Evolutionary conservation across 35 echinoderm and acorn worm genomes (phyloP), one percentile per base, ranked within the genome.

Genomic region (Ophioderma brevispina): DNA sequence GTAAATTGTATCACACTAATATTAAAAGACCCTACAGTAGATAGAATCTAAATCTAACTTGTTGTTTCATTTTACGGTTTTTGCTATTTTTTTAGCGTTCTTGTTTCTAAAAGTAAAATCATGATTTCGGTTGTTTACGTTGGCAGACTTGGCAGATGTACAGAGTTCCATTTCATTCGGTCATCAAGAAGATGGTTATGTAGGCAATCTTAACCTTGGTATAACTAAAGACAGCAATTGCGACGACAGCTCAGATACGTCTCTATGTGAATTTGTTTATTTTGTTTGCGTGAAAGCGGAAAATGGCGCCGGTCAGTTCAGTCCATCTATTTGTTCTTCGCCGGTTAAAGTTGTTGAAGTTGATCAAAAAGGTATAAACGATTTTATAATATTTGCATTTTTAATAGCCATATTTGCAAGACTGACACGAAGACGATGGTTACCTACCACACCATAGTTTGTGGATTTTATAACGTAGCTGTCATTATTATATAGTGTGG

Each of bases 221-320:
- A 2, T 89, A 3, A 80, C 76, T 0, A 41, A 89, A 55, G 0
- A 37, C 33, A 52, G 31, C 8, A 82, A 33, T 33, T 86, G 84
- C 31, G 28, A 32, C 30, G 84, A 86, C 17, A n/a, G n/a, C n/a
- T 14, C 1, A 70, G 64, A 75, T 14, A 38, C 36, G n/a, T n/a
- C n/a, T n/a, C n/a, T n/a, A n/a, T 17, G 0, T 0, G 39, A 39
- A 38, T 56, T 80, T 38, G 52, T 90, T 31, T 90, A 90, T 33
- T 90, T 82, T 59, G 56, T 90, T 19, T 82, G 79, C 50, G 88
- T 90, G 8, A 90, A 83, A 56, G 63, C 79, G 0, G 79, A 90
- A 39, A 90, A 90, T 83, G 88, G 88, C 23, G 88, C 88, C 0
- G 79, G 88, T 0, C 41, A 41, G 25, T 83, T 90, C 49, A 83